phyloP scores from a whole-genome alignment of 2,113 vertebrate genomes.

The Lathamus discolor region DNA sequence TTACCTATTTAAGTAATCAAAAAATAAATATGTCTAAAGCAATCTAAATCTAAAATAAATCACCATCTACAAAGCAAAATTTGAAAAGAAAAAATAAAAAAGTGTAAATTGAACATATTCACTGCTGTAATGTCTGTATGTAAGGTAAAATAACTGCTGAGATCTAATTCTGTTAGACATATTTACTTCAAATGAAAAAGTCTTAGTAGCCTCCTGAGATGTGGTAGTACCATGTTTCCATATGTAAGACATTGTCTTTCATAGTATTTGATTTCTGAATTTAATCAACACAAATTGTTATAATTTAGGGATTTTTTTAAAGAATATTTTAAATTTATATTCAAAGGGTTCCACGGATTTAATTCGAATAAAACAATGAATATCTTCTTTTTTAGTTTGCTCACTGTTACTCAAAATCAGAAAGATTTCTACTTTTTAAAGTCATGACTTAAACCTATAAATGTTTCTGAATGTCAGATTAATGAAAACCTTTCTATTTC shows the following conservation, averaged over 20 bases:
- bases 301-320: background rate
- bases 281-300: background rate
- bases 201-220: background rate
- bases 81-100: background rate
- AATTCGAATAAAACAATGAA: background rate
- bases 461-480: background rate
- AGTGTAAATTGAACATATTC: background rate
- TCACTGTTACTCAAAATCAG: background rate
- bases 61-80: background rate
- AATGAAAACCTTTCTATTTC: background rate
- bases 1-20: background rate
- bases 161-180: background rate
- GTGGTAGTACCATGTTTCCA: background rate
- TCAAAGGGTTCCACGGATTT: background rate
- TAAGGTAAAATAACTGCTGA: background rate
- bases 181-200: background rate
- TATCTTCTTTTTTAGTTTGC: background rate
- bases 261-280: background rate
- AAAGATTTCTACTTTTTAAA: background rate
- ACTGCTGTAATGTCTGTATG: background rate
- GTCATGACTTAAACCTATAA: background rate
- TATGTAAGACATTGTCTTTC: background rate
- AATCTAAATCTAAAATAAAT: background rate
- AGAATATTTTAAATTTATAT: background rate
- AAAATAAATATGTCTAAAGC: background rate